Conservation (phyloP, 2,113 vertebrate species). For the Ariopsis seemanni region DNA sequence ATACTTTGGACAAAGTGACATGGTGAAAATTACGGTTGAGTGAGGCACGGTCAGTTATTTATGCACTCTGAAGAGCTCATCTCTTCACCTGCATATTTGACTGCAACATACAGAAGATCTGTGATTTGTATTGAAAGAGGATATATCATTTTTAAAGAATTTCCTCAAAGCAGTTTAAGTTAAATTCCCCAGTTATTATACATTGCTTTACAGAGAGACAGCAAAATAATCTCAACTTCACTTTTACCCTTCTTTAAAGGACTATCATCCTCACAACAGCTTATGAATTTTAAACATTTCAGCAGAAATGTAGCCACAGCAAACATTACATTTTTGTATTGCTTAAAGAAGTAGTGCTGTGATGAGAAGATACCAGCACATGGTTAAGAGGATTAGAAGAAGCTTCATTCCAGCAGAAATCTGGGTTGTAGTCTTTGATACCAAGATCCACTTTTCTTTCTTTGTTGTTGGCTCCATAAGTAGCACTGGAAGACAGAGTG, state of each 20-base stretch:
- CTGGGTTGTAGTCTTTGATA: neutral
- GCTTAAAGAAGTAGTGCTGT: conserved; percentile 2
- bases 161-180: neutral
- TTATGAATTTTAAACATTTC: neutral
- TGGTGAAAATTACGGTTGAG: neutral
- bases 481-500: neutral
- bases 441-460: neutral
- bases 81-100: neutral
- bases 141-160: neutral
- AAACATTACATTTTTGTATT: conserved; percentile 20
- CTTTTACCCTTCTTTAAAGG: neutral
- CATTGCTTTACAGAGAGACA: conserved; percentile 6
- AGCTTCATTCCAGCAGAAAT: conserved; percentile 2
- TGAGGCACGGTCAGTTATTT: too few species aligned
- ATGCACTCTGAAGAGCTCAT: too few species aligned
- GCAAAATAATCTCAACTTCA: neutral
- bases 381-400: neutral
- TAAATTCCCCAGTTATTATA: neutral
- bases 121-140: neutral
- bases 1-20: neutral
- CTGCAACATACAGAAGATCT: neutral
- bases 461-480: neutral
- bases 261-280: neutral
- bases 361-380: conserved; percentile 4
- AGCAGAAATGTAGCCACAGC: conserved; percentile 2